phyloP scores from a whole-genome alignment of 2,888 invertebrate species.

The Hypsopygia costalis region DNA sequence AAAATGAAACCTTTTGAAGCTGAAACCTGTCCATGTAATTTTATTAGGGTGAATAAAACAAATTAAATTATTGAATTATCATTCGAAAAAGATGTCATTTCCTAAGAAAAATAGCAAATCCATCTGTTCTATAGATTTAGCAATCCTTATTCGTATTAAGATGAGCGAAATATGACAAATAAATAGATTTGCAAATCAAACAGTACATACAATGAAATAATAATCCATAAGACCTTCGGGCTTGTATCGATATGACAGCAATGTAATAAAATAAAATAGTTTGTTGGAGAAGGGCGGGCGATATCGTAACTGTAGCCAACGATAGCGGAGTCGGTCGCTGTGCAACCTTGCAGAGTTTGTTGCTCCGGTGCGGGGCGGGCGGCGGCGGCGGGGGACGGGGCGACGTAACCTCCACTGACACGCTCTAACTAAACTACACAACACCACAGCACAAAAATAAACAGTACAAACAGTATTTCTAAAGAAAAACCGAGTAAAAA shows the following conservation, averaged over 20 bases:
- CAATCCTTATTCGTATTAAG: background rate
- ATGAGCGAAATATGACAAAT: background rate
- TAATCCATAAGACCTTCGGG: slow-evolving; percentile 55
- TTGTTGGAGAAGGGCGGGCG: slow-evolving; percentile 71
- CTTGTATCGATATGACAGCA: slow-evolving; percentile 60
- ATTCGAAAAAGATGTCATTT: too few relatives aligned
- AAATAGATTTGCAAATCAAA: slow-evolving; percentile 6
- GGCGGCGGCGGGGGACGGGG: slow-evolving; percentile 23
- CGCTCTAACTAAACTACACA: slow-evolving; percentile 38
- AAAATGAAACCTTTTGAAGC: background rate
- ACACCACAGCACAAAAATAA: slow-evolving; percentile 34
- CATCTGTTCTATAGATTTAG: background rate
- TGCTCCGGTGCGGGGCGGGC: slow-evolving; percentile 48
- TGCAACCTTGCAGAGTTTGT: slow-evolving; percentile 79
- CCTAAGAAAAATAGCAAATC: background rate
- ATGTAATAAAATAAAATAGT: slow-evolving; percentile 68
- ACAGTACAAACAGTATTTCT: slow-evolving; percentile 14
- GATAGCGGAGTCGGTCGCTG: slow-evolving; percentile 62
- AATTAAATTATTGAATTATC: too few relatives aligned
- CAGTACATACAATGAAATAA: slow-evolving; percentile 10
- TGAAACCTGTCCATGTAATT: too few relatives aligned
- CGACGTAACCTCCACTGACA: slow-evolving; percentile 61
- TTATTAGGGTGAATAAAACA: too few relatives aligned
- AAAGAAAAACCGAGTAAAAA: background rate
- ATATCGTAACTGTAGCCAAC: slow-evolving; percentile 70